phyloP scores from a whole-genome alignment of 2,888 invertebrate genomes.

The Ichneumon xanthorius region DNA sequence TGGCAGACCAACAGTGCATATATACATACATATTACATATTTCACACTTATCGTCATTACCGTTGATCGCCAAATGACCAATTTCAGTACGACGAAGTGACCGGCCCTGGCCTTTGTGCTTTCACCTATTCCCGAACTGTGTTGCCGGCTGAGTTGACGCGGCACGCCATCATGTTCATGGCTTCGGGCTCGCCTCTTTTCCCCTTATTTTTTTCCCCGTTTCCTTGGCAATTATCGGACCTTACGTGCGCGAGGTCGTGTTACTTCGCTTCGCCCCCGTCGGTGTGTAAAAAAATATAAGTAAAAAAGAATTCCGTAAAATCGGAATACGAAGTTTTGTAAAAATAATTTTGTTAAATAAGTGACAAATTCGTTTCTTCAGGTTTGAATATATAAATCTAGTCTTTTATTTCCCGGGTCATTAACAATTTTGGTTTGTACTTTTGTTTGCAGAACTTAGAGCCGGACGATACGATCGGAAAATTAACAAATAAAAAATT shows the following conservation, averaged over 20 bases:
- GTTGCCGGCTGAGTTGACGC: neutral
- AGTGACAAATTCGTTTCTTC: no score
- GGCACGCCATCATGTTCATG: constrained; percentile 13
- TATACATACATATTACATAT: neutral
- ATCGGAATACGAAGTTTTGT: no score
- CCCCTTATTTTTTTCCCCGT: constrained; percentile 5
- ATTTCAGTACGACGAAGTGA: neutral
- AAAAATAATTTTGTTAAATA: no score
- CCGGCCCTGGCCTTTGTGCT: constrained; percentile 29
- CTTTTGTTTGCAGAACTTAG: no score
- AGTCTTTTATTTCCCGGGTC: no score
- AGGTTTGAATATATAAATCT: no score
- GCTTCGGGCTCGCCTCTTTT: constrained; percentile 1
- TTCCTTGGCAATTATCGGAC: constrained; percentile 30
- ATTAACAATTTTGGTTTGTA: no score
- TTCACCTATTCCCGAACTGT: constrained; percentile 6
- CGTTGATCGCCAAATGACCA: neutral
- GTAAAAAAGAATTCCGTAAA: no score
- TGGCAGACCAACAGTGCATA: neutral
- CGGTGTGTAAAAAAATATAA: neutral
- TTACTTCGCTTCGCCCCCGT: neutral
- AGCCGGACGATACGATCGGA: no score
- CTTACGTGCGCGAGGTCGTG: neutral
- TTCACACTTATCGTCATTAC: neutral
- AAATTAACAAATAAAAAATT: no score